These are phyloP conservation scores for Thaleichthys pacificus DNA, from an alignment of 2,797 vertebrate species.

Conservation along the genomic window DNA sequence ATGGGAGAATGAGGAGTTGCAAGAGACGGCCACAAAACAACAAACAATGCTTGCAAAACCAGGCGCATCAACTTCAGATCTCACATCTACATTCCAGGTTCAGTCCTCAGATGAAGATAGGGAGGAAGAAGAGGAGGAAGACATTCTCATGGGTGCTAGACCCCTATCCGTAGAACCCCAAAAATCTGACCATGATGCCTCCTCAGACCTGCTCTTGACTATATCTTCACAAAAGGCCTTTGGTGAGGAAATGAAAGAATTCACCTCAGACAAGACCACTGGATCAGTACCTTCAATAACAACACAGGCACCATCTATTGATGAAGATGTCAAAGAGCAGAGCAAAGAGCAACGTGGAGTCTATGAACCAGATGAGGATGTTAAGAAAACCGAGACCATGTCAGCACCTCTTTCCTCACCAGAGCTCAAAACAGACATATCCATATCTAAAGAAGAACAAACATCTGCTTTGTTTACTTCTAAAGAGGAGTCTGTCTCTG, in stretches of 20 bases:
- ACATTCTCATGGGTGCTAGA: conserved; percentile 74
- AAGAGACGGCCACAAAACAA: conserved; percentile 59
- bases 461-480: conserved; percentile 17
- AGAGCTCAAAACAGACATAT: conserved; percentile 42
- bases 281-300: conserved; percentile 59
- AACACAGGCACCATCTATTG: conserved; percentile 68
- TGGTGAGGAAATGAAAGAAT: conserved; percentile 47
- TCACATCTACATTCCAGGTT: conserved; percentile 62
- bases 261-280: conserved; percentile 34
- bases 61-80: conserved; percentile 42
- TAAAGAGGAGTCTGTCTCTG: conserved; percentile 39
- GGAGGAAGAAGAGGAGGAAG: conserved; percentile 74
- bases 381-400: conserved; percentile 45
- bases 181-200: conserved; percentile 60
- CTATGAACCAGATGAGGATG: conserved; percentile 44
- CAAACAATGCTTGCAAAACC: conserved; percentile 35
- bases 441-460: conserved; percentile 36
- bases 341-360: conserved; percentile 45
- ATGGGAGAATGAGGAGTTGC: conserved; percentile 70
- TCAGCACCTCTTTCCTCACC: conserved; percentile 36
- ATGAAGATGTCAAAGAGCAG: conserved; percentile 59
- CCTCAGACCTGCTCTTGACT: conserved; percentile 25
- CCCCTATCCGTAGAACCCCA: conserved; percentile 61
- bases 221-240: conserved; percentile 23
- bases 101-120: conserved; percentile 77